Evolutionary conservation across 2,888 invertebrate genomes (phyloP).

Genomic region (Campoletis raptor): DNA sequence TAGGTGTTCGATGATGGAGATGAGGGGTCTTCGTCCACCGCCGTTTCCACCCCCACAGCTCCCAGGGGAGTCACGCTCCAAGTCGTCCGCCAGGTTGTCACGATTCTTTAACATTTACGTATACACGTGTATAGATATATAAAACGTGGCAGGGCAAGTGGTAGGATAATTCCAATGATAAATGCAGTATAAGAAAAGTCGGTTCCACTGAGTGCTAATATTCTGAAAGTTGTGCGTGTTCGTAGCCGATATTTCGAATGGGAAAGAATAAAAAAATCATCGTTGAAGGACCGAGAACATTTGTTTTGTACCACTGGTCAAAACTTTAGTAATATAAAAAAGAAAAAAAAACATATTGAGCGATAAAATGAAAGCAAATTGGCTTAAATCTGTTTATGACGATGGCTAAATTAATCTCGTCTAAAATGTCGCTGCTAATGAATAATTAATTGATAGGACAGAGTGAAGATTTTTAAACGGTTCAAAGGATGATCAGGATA

Average conservation of each 20-base stretch:
- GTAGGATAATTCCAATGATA: constrained; percentile 18
- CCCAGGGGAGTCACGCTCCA: constrained; percentile 81
- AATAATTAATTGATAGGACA: neutral
- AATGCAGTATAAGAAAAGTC: constrained; percentile 23
- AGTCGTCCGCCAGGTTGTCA: constrained; percentile 84
- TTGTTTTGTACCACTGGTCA: neutral
- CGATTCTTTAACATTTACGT: constrained; percentile 75
- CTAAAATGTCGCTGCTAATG: neutral
- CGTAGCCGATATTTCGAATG: constrained; percentile 32
- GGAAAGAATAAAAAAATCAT: neutral
- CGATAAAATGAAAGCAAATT: neutral
- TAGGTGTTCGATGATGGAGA: constrained; percentile 83
- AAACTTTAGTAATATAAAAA: neutral
- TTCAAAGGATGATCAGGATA: neutral
- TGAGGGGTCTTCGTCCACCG: constrained; percentile 81
- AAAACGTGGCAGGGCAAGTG: neutral
- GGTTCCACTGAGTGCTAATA: constrained; percentile 30
- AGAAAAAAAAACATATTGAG: neutral
- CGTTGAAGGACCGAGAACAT: constrained; percentile 6
- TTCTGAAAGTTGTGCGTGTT: constrained; percentile 48
- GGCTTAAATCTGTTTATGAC: neutral
- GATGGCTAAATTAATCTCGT: neutral
- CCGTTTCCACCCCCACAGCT: constrained; percentile 81
- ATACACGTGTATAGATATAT: constrained; percentile 12
- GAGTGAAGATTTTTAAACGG: neutral